Evolutionary conservation across 2,888 invertebrate species (phyloP).

Genomic region (Ptychoptera contaminata): DNA sequence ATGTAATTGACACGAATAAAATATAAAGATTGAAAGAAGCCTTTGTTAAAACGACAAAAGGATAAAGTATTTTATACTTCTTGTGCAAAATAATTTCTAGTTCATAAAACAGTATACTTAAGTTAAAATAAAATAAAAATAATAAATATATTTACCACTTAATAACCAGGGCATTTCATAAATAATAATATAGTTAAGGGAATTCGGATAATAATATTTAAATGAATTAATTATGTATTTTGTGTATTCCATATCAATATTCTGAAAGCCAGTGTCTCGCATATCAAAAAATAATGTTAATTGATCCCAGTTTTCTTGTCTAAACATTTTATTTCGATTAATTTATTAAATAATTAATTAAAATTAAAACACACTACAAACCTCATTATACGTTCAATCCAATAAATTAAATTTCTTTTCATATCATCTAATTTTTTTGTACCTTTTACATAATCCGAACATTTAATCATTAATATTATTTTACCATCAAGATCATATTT

Average conservation of each 20-base stretch:
- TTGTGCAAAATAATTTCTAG: too few relatives aligned
- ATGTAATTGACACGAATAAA: not conserved
- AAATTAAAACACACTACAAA: not conserved
- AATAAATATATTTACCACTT: slow-evolving; percentile 41
- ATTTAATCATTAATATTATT: slow-evolving; percentile 60
- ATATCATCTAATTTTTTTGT: slow-evolving; percentile 56
- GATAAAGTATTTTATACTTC: too few relatives aligned
- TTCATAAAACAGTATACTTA: too few relatives aligned
- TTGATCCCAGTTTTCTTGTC: slow-evolving; percentile 55
- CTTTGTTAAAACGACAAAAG: not conserved
- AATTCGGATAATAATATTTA: slow-evolving; percentile 76
- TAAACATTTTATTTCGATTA: slow-evolving; percentile 16
- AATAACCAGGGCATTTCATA: slow-evolving; percentile 92
- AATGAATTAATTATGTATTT: slow-evolving; percentile 75
- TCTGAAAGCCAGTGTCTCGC: slow-evolving; percentile 68
- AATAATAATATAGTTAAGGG: slow-evolving; percentile 76
- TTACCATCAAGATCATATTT: slow-evolving; percentile 70
- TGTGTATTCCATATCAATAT: slow-evolving; percentile 85
- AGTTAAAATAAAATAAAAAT: not conserved
- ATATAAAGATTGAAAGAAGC: not conserved
- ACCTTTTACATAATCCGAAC: slow-evolving; percentile 66
- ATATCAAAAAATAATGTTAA: slow-evolving; percentile 84
- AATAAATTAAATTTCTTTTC: slow-evolving; percentile 69
- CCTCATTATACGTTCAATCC: slow-evolving; percentile 32
- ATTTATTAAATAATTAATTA: too few relatives aligned